Percentiles rank a stretch among this genome's conserved stretches.
phyloP scores from a whole-genome alignment of 2,797 vertebrate species.

The Taenioides sp. region DNA sequence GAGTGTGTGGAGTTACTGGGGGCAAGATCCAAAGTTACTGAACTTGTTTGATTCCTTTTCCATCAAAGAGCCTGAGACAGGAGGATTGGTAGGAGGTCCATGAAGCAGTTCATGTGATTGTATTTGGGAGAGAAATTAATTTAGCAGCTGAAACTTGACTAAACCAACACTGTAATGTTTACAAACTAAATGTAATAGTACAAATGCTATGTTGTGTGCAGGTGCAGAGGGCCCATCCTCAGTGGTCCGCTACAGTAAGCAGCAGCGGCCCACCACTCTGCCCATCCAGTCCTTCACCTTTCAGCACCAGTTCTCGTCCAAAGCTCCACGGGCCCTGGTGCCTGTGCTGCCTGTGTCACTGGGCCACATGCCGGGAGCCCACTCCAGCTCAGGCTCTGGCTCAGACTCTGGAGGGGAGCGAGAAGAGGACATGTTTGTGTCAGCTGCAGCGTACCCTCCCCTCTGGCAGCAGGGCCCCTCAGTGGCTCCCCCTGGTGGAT shows the following conservation, averaged over 20 bases:
- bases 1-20: too few relatives aligned
- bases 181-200: too few relatives aligned
- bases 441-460: conserved; percentile 53
- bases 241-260: conserved; percentile 92
- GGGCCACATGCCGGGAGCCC: conserved; percentile 86
- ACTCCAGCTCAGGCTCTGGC: conserved; percentile 37
- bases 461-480: conserved; percentile 10
- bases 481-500: conserved; percentile 71
- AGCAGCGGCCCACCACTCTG: conserved; percentile 93
- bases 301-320: conserved; percentile 87
- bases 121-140: neutral
- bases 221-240: conserved; percentile 71
- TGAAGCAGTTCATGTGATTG: neutral
- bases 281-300: conserved; percentile 98
- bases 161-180: neutral
- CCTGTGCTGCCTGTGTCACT: conserved; percentile 71
- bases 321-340: conserved; percentile 75
- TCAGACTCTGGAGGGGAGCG: conserved; percentile 53
- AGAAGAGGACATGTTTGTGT: conserved; percentile 34
- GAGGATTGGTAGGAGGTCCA: neutral
- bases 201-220: conserved; percentile 31
- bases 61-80: too few relatives aligned
- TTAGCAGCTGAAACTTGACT: too few relatives aligned
- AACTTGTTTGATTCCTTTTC: too few relatives aligned
- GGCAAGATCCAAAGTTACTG: too few relatives aligned